These are phyloP conservation scores for Sycophila sp. DNA, from an alignment of 1,140 invertebrate species.

Conservation along the genomic window DNA sequence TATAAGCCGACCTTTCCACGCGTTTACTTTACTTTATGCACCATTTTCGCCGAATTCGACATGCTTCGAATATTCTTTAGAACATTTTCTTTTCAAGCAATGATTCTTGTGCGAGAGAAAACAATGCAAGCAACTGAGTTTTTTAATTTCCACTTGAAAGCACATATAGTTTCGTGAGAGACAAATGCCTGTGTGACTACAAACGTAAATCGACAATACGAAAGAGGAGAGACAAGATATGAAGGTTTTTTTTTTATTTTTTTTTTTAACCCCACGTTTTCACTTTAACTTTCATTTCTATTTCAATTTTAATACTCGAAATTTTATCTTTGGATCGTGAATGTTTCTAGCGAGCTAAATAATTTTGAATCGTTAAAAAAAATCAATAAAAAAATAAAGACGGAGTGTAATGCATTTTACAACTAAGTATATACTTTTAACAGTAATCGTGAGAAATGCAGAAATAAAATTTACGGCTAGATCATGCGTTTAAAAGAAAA, in stretches of 20 bases:
- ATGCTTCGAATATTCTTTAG: too few species aligned
- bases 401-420: not conserved
- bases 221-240: constrained; percentile 37
- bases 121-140: not conserved
- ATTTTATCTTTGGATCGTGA: not conserved
- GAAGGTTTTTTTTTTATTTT: not conserved
- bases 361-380: not conserved
- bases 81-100: not conserved
- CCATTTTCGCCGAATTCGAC: too few species aligned
- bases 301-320: not conserved
- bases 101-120: not conserved
- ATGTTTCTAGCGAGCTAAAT: not conserved
- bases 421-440: not conserved
- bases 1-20: too few species aligned
- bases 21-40: not conserved
- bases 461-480: constrained; percentile 5
- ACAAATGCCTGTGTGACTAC: constrained; percentile 19
- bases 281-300: not conserved
- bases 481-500: constrained; percentile 28
- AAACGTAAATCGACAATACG: constrained; percentile 24
- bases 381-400: not conserved
- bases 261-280: not conserved
- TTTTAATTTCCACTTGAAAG: not conserved
- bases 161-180: not conserved
- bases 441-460: not conserved